These are phyloP conservation scores for Neotoma lepida DNA, from an alignment of 2,113 vertebrate genomes.

Conservation along the genomic window DNA sequence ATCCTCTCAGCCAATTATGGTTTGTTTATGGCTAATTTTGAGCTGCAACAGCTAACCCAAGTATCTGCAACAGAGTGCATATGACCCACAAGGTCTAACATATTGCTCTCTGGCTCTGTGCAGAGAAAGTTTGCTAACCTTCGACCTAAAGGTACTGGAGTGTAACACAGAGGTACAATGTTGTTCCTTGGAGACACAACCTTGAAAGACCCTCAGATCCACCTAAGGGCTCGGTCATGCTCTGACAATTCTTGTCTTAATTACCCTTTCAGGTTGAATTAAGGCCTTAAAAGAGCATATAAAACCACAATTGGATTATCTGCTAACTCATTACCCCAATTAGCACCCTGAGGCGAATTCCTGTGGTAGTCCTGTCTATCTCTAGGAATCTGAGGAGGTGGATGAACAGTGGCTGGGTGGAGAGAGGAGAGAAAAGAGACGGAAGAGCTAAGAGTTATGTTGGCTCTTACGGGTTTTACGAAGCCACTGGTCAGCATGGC, in stretches of 20 bases:
- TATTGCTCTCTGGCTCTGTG: background rate
- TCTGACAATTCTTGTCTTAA: constrained; percentile 37
- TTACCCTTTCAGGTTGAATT: constrained; percentile 60
- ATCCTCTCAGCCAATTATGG: background rate
- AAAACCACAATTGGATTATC: constrained; percentile 65
- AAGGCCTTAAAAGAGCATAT: constrained; percentile 37
- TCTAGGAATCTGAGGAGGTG: background rate
- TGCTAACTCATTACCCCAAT: constrained; percentile 64
- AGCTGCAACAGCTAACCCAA: background rate
- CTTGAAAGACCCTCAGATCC: background rate
- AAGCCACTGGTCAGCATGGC: background rate
- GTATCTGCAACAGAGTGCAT: background rate
- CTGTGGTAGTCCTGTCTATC: constrained; percentile 10
- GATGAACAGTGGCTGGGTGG: background rate
- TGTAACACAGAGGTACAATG: background rate
- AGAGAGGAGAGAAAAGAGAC: background rate
- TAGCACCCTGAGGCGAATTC: constrained; percentile 39
- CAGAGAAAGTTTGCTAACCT: background rate
- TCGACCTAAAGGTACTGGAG: background rate
- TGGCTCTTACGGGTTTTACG: background rate
- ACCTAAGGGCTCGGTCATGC: background rate
- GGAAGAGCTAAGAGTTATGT: no score
- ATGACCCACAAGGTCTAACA: background rate
- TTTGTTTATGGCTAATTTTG: background rate
- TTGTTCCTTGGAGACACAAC: background rate